phyloP scores from a whole-genome alignment of 2,113 vertebrate genomes.

The Okapia johnstoni region DNA sequence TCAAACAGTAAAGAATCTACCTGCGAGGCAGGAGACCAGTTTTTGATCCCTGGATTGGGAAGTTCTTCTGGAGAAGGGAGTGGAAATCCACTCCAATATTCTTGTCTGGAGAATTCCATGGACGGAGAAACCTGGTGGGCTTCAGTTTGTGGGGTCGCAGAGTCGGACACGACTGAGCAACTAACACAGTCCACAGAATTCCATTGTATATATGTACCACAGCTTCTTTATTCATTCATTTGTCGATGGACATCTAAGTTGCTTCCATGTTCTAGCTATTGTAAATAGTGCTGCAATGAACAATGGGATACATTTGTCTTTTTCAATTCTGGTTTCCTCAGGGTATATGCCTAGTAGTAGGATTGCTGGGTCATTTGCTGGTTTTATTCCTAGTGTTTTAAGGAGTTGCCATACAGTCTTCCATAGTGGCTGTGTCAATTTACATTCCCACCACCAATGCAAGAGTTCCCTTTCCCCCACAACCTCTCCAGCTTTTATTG shows the following conservation, averaged over 20 bases:
- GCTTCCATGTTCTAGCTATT: not conserved
- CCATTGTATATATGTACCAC: not conserved
- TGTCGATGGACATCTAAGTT: not conserved
- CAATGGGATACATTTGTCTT: not conserved
- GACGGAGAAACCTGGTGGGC: too few relatives aligned
- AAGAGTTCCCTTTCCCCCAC: not conserved
- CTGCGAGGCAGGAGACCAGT: too few relatives aligned
- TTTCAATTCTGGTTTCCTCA: not conserved
- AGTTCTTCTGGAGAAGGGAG: too few relatives aligned
- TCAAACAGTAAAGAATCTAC: too few relatives aligned
- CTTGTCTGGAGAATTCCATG: too few relatives aligned
- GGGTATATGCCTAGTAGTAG: not conserved
- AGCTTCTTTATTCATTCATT: not conserved
- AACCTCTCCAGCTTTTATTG: not conserved
- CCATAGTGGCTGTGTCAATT: not conserved
- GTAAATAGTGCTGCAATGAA: not conserved
- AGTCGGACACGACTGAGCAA: not conserved
- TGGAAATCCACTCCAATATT: too few relatives aligned
- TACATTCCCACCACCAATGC: not conserved
- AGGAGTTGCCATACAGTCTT: not conserved
- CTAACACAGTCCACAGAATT: not conserved
- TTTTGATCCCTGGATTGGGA: too few relatives aligned
- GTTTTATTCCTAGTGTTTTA: not conserved
- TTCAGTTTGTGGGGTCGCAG: not conserved
- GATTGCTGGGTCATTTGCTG: not conserved